Evolutionary conservation across 1,140 invertebrate species (phyloP).

Genomic region (Maniola jurtina): DNA sequence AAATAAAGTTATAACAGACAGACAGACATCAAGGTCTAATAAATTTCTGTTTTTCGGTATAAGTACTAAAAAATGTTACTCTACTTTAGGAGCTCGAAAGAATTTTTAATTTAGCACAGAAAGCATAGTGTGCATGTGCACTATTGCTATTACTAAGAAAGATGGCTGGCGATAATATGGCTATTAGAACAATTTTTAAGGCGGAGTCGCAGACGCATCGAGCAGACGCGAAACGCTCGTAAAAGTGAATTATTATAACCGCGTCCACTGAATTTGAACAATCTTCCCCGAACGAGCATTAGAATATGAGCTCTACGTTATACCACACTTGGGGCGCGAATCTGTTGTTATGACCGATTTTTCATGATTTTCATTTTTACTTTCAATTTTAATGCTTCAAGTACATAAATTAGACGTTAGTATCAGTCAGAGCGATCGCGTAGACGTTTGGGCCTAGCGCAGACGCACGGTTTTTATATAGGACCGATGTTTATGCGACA

Average conservation of each 20-base stretch:
- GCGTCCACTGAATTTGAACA: constrained; percentile 70
- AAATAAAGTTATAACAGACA: no score
- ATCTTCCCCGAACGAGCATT: constrained; percentile 38
- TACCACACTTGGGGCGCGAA: constrained; percentile 20
- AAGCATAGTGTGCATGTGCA: constrained; percentile 20
- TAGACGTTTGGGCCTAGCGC: background rate
- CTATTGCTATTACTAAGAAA: constrained; percentile 45
- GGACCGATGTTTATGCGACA: no score
- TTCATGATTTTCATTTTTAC: constrained; percentile 35
- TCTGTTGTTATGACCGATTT: constrained; percentile 16
- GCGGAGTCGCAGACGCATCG: constrained; percentile 68
- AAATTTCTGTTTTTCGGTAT: no score
- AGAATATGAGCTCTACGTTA: constrained; percentile 33
- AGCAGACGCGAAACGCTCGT: constrained; percentile 60
- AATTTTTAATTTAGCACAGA: constrained; percentile 27
- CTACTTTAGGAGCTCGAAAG: constrained; percentile 15
- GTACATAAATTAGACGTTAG: constrained; percentile 31
- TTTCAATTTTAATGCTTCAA: constrained; percentile 31
- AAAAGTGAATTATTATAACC: constrained; percentile 75
- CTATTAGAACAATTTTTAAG: constrained; percentile 66
- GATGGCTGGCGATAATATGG: constrained; percentile 61
- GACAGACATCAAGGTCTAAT: no score
- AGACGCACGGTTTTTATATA: no score
- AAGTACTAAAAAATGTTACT: constrained; percentile 8
- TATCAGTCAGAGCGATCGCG: constrained; percentile 29